phyloP scores from a whole-genome alignment of 2,888 invertebrate genomes.

The Junonia oenone region DNA sequence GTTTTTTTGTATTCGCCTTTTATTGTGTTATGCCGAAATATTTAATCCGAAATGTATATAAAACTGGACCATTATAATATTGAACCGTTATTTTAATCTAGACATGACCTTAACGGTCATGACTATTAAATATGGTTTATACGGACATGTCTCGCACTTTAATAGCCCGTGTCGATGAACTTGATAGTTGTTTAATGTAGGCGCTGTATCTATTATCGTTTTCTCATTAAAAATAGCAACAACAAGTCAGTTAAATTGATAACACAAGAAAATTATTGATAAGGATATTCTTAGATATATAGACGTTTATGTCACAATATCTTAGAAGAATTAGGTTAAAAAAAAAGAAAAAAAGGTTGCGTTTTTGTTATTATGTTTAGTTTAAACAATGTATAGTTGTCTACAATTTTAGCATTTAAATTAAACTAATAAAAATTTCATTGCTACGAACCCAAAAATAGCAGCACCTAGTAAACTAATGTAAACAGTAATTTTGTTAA shows the following conservation, averaged over 20 bases:
- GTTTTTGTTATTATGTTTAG: too few relatives aligned
- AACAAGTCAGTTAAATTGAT: not conserved
- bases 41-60: not conserved
- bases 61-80: conserved; percentile 25
- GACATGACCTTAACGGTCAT: conserved; percentile 43
- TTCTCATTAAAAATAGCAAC: conserved; percentile 11
- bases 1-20: too few relatives aligned
- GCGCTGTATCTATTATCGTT: conserved; percentile 18
- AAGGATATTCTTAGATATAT: not conserved
- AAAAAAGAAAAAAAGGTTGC: too few relatives aligned
- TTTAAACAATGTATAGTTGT: too few relatives aligned
- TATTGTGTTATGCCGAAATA: too few relatives aligned
- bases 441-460: not conserved
- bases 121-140: conserved; percentile 45
- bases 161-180: conserved; percentile 62
- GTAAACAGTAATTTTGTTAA: too few relatives aligned
- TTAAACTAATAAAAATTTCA: not conserved
- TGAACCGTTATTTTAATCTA: conserved; percentile 34
- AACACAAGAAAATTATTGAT: not conserved
- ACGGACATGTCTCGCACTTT: conserved; percentile 47
- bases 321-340: too few relatives aligned
- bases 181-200: conserved; percentile 40
- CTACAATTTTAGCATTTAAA: not conserved
- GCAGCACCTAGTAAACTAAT: not conserved
- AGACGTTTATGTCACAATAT: too few relatives aligned